These are phyloP conservation scores for Baccha elongata DNA, from an alignment of 2,888 invertebrate species.

Conservation along the genomic window DNA sequence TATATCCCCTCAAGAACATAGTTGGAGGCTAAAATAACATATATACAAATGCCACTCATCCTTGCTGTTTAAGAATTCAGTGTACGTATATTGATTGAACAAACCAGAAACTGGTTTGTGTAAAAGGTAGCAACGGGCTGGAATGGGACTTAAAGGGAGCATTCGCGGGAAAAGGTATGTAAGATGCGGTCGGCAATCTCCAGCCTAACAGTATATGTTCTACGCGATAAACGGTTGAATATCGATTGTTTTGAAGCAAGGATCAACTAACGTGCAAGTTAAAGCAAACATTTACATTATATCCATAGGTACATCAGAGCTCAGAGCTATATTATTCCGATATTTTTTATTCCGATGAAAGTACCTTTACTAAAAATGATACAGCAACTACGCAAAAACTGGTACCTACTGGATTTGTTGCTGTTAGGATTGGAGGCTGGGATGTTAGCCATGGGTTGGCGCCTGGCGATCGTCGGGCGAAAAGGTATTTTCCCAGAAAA, in stretches of 20 bases:
- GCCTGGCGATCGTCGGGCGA: no score
- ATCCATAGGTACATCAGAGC: no score
- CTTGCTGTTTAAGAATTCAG: constrained; percentile 71
- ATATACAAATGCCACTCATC: constrained; percentile 72
- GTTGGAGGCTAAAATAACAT: constrained; percentile 71
- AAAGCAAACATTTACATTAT: constrained; percentile 56
- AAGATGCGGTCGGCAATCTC: constrained; percentile 49
- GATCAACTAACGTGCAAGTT: constrained; percentile 58
- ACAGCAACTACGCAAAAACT: constrained; percentile 54
- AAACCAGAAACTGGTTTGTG: constrained; percentile 68
- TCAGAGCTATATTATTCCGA: constrained; percentile 55
- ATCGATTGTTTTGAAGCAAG: constrained; percentile 69
- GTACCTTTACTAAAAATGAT: constrained; percentile 66
- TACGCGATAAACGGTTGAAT: constrained; percentile 45
- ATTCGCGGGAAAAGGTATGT: background rate
- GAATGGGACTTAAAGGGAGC: background rate
- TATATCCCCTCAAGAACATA: constrained; percentile 56
- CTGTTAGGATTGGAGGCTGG: no score
- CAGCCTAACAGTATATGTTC: constrained; percentile 42
- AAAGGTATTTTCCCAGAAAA: no score
- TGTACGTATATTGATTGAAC: constrained; percentile 72
- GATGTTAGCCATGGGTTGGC: no score
- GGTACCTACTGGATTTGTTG: constrained; percentile 23
- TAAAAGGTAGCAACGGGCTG: constrained; percentile 17
- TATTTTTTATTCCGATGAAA: constrained; percentile 57